Base-by-base conservation (phyloP, 2,113 vertebrate species). In the Dicentrarchus labrax region DNA sequence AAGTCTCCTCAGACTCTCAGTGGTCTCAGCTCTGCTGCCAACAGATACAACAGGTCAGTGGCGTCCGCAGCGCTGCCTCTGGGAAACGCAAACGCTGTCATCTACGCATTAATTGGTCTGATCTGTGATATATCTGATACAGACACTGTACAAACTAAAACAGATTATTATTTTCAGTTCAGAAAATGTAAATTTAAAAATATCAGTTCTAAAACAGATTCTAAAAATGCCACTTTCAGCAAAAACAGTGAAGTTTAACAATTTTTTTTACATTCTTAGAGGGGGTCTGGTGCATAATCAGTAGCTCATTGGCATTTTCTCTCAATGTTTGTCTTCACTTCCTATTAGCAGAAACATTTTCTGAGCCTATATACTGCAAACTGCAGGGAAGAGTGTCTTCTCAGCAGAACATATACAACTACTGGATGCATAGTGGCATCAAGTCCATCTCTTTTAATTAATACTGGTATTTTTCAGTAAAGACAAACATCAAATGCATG, bases 1-100 rank as follows among this genome's bases (percentile, higher is more conserved):
- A 86, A 88, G 85, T 82, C 88, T 86, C 90, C 85, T 86, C 90
- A 82, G 76, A 86, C 70, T 11, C 47, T 56, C n/a, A 0, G 21
- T 9, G n/a, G 61, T 61, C 73, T 60, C 66, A n/a, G 57, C 61
- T 75, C 75, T 64, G 48, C 73, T 45, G 12, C 15, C 60, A 74
- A 59, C 4, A 19, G 51, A 78, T 15, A 70, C 76, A 86, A 82
- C 83, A 88, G 83, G 87, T 88, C 80, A 62, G 70, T 36, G 3
- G 21, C 36, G 2, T 15, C 16, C 19, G 45, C 76, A 10, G 56
- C 50, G 2, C 9, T 0, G 36, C 75, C 50, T 68, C 47, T 2
- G 76, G 78, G 2, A 76, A 66, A 72, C 24, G 60, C 50, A 78
- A 67, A 65, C 47, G 6, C 24, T 24, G 82, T 60, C 73, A 72